Evolutionary conservation across 2,797 vertebrate species (phyloP).

Genomic region (Ctenopoma kingsleyae): DNA sequence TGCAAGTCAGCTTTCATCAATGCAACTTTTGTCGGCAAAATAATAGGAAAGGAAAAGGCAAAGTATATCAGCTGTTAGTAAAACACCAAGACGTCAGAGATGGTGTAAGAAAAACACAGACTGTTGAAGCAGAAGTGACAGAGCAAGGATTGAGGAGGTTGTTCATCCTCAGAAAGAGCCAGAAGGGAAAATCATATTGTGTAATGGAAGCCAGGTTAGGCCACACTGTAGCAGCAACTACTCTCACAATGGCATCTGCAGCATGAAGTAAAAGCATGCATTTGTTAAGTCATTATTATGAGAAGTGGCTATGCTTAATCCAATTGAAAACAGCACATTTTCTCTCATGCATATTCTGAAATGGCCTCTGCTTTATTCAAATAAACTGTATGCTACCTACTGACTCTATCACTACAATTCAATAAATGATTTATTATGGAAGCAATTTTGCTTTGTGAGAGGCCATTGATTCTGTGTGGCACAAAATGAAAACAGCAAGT

Average conservation of each 20-base stretch:
- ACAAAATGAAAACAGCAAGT: conserved; percentile 34
- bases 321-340: background rate
- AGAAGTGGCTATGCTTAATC: conserved; percentile 7
- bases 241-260: conserved; percentile 23
- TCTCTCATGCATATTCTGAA: conserved; percentile 6
- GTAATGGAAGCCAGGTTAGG: conserved; percentile 35
- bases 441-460: conserved; percentile 31
- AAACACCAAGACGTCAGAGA: conserved; percentile 89
- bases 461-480: conserved; percentile 21
- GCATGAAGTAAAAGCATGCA: conserved; percentile 37
- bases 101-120: conserved; percentile 85
- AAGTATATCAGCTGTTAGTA: conserved; percentile 96
- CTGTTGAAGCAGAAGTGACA: conserved; percentile 75
- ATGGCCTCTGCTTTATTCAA: conserved; percentile 15
- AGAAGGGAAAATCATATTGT: conserved; percentile 20
- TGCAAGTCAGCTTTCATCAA: conserved; percentile 99
- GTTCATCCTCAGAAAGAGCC: conserved; percentile 46
- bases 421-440: conserved; percentile 32
- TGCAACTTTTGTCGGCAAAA: conserved; percentile 96
- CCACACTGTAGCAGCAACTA: conserved; percentile 13
- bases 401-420: conserved; percentile 20
- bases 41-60: conserved; percentile 93
- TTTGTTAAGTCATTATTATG: conserved; percentile 23
- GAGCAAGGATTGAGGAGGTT: conserved; percentile 26
- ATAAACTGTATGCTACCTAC: conserved; percentile 9